Evolutionary conservation across 2,888 invertebrate species (phyloP).

Genomic region (Nomada fabriciana): DNA sequence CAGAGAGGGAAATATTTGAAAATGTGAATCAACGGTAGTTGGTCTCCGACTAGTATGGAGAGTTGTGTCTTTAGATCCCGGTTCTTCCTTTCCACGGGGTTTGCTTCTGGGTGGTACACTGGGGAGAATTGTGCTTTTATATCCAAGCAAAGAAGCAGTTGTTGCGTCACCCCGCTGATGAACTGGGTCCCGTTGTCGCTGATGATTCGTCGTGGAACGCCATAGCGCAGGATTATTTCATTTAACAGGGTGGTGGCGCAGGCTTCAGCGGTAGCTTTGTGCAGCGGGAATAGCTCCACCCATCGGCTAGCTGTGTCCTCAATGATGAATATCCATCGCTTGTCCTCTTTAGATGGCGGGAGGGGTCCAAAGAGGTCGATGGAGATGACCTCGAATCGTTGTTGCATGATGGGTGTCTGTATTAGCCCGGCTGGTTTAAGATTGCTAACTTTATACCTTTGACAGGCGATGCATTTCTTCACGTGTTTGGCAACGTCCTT

Average conservation of each 20-base stretch:
- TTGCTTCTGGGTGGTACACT: constrained; percentile 72
- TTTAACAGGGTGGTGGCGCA: too few species aligned
- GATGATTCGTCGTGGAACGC: constrained; percentile 74
- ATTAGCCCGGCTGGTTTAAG: constrained; percentile 67
- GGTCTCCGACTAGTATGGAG: constrained; percentile 67
- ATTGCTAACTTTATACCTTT: constrained; percentile 75
- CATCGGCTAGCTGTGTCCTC: constrained; percentile 68
- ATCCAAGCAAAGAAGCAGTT: constrained; percentile 56
- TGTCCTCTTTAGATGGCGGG: constrained; percentile 12
- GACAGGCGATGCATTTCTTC: constrained; percentile 72
- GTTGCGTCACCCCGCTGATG: constrained; percentile 74
- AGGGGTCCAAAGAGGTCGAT: constrained; percentile 77
- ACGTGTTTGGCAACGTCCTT: constrained; percentile 68
- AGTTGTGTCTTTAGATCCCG: constrained; percentile 77
- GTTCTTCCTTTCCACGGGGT: constrained; percentile 77
- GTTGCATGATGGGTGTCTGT: constrained; percentile 59
- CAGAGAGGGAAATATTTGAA: too few species aligned
- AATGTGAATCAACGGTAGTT: constrained; percentile 29
- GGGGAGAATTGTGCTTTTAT: not conserved
- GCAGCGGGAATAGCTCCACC: constrained; percentile 77
- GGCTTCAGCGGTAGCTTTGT: too few species aligned
- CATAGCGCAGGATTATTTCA: constrained; percentile 79
- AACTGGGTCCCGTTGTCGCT: constrained; percentile 76
- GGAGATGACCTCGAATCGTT: constrained; percentile 75
- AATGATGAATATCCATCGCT: constrained; percentile 62